Base-by-base conservation (phyloP, 2,888 invertebrate species). In the Amphipoea lucens region DNA sequence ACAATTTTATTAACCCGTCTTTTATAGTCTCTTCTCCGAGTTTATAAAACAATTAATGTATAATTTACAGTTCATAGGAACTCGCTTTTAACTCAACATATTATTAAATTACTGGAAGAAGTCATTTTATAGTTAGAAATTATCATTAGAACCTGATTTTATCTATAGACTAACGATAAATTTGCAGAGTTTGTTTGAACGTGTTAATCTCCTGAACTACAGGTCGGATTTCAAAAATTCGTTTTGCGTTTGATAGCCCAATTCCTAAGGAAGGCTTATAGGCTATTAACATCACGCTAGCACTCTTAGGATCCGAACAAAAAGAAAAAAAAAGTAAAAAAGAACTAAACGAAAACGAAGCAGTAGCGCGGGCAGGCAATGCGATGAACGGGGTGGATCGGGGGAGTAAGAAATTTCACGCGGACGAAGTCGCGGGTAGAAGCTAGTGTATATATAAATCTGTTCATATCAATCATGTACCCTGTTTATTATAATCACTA, bases 371-470 rank as follows among this genome's bases (percentile, higher is more conserved):
- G 23, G 4, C n/a, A n/a, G 57, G n/a, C 4, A n/a, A n/a, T n/a
- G 4, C 57, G n/a, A 60, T n/a, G 11, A 4, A 57, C 11, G 23
- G 57, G 23, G 57, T 23, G 11, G 11, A 4, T 57, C 4, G 23
- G 57, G 11, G 2, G 57, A 12, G 4, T 0, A 4, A n/a, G n/a
- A n/a, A 20, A 54, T 54, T 9, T 57, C 54, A 3, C 23, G 23
- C 54, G 9, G 9, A 57, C 23, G 12, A n/a, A n/a, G 1, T 60
- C n/a, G n/a, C n/a, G 57, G 23, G 11, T 4, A 60, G 11, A 60
- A 11, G 11, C n/a, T n/a, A n/a, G n/a, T 60, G 65, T 60, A 40
- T 71, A 45, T 72, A 81, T 82, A 85, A 85, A 85, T 85, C 82
- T 74, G 71, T 62, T 48, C 17, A 7, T 36, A n/a, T 70, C 67